These are phyloP conservation scores for Campylorhamphus procurvoides DNA, from an alignment of 2,113 vertebrate genomes.

Conservation along the genomic window DNA sequence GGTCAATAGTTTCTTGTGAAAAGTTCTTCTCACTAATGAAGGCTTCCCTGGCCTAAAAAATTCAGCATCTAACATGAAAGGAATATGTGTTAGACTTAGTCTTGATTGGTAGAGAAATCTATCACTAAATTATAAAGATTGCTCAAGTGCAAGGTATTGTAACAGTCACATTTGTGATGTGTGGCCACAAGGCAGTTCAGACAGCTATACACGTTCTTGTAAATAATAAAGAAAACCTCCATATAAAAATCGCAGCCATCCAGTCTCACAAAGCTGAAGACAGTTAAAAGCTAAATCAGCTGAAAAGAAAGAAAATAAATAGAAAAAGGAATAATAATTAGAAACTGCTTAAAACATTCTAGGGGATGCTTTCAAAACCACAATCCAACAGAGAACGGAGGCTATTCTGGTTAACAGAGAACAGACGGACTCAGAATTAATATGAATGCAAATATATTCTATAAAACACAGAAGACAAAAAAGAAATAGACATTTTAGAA, in stretches of 20 bases:
- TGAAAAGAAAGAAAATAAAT: conserved; percentile 32
- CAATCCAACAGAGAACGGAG: background rate
- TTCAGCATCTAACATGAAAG: background rate
- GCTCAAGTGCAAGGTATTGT: background rate
- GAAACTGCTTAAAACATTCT: conserved; percentile 8
- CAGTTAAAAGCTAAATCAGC: background rate
- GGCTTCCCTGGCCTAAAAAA: background rate
- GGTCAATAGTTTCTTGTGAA: background rate
- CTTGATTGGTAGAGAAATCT: background rate
- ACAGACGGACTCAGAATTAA: background rate
- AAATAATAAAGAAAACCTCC: background rate
- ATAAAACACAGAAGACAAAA: background rate
- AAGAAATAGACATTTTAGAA: background rate
- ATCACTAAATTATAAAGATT: background rate
- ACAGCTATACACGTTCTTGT: background rate
- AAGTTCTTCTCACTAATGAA: background rate
- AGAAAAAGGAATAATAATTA: conserved; percentile 13
- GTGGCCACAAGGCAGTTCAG: background rate
- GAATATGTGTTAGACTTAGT: background rate
- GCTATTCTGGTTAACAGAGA: conserved; percentile 34
- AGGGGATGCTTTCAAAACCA: conserved; percentile 16
- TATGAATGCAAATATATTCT: background rate
- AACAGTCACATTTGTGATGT: background rate
- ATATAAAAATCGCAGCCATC: rapidly evolving
- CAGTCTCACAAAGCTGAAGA: background rate